A percentile compares a stretch with the other conserved stretches of the same genome.
Evolutionary conservation across 2,113 vertebrate genomes (phyloP).

Genomic region (Plotosus lineatus): DNA sequence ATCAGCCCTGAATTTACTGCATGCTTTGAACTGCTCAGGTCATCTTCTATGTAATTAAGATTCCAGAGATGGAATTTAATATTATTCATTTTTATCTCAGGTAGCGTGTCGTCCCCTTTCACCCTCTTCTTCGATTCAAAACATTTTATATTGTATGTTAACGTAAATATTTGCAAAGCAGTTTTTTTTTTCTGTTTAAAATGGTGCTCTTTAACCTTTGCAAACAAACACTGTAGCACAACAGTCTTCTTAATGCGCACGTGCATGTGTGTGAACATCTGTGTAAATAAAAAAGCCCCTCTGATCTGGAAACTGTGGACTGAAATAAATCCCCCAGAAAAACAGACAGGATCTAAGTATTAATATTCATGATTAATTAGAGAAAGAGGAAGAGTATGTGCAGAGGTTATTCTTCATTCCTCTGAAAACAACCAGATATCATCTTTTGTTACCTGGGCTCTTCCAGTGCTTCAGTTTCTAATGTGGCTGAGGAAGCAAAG

Average conservation of each 20-base stretch:
- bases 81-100: conserved; percentile 40
- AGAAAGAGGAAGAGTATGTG: not conserved
- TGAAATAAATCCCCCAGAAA: conserved; percentile 32
- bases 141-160: not conserved
- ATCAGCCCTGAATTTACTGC: conserved; percentile 54
- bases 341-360: conserved; percentile 39
- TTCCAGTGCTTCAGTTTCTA: conserved; percentile 3
- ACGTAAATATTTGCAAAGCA: conserved; percentile 12
- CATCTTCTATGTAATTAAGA: conserved; percentile 67
- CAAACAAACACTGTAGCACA: not conserved
- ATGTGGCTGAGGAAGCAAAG: conserved; percentile 33
- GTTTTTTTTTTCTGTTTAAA: not conserved
- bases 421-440: conserved; percentile 25
- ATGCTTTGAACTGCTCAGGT: conserved; percentile 51
- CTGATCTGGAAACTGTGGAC: conserved; percentile 40
- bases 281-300: not conserved
- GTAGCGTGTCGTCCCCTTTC: not conserved
- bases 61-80: conserved; percentile 50
- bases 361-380: conserved; percentile 51
- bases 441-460: conserved; percentile 41
- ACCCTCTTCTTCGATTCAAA: not conserved
- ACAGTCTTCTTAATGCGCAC: no score
- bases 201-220: not conserved
- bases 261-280: not conserved
- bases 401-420: conserved; percentile 40